A percentile compares a stretch with the other conserved stretches of the same genome.
These are phyloP conservation scores for Cylindroiulus punctatus DNA, from an alignment of 2,888 invertebrate species.

Conservation along the genomic window DNA sequence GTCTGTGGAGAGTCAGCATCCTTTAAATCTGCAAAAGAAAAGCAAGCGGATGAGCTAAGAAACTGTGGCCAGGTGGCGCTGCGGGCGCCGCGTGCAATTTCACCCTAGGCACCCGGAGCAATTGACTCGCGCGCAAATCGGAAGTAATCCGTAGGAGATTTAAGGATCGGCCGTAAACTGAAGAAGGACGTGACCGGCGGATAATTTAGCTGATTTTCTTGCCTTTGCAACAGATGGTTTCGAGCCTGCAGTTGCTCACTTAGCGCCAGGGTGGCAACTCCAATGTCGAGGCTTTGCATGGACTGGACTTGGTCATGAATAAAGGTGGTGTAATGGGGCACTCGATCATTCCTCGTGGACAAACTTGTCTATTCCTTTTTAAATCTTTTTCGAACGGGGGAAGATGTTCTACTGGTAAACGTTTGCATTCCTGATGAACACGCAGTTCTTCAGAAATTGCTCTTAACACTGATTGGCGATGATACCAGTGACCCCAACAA, in stretches of 20 bases:
- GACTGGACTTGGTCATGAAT: neutral
- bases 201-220: neutral
- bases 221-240: neutral
- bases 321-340: too few species aligned
- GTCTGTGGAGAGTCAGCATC: conserved; percentile 51
- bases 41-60: neutral
- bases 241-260: neutral
- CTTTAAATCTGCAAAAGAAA: conserved; percentile 56
- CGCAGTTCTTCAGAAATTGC: too few species aligned
- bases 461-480: too few species aligned
- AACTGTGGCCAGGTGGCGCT: neutral
- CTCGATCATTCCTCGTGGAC: neutral
- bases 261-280: neutral
- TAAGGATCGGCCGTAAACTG: neutral
- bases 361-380: too few species aligned
- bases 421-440: too few species aligned
- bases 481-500: too few species aligned
- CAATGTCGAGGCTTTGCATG: neutral
- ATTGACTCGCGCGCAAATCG: neutral
- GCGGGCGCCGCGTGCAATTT: neutral
- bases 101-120: neutral
- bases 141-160: neutral
- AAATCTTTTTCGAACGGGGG: too few species aligned
- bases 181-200: neutral
- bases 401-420: too few species aligned